Base-by-base conservation (phyloP, 2,888 invertebrate genomes). In the Drosophila helvetica region DNA sequence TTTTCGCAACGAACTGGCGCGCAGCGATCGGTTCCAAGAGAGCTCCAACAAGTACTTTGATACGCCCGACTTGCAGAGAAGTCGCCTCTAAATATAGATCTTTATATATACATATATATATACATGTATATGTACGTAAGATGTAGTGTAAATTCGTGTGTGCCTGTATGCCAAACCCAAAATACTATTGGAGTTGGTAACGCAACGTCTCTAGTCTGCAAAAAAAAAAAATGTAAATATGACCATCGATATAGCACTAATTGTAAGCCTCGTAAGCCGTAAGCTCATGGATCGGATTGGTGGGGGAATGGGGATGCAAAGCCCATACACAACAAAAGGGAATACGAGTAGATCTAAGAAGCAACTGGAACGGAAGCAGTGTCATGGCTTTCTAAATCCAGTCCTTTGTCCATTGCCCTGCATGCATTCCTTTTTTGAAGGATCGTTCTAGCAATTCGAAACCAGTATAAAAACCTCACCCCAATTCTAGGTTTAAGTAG, bases 1-100 rank as follows among this genome's bases (percentile, higher is more conserved):
- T 92, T 99, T 99, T 92, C 95, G 95, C 74, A 96, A 96, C 90
- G 99, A 99, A 93, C 93, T 99, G 68, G 93, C 93, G 79, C 92
- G 94, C 74, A 91, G 91, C 30, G 90, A 91, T 82, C 91, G 88
- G 30, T 91, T 89, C 72, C 90, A 91, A 59, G 91, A 91, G 74
- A 91, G 82, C 64, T 91, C 91, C 9, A 84, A 87, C 27, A 91
- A 91, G 66, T 91, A 91, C 77, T 91, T 91, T 53, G 91, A 91
- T 56, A 90, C 91, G 30, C 86, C 83, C 10, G 89, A 87, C 70
- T 58, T 90, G 53, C 79, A 88, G 55, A 88, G 89, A 27, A 86
- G 79, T 61, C 87, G 80, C 46, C 78, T 56, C 10, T 78, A 77
- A 62, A 58, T 9, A 43, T 25, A 27, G 9, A 27, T 43, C 19